A percentile compares a stretch with the other conserved stretches of the same genome.
Evolutionary conservation across 2,113 vertebrate species (phyloP).

Genomic region (Tauraco erythrolophus): DNA sequence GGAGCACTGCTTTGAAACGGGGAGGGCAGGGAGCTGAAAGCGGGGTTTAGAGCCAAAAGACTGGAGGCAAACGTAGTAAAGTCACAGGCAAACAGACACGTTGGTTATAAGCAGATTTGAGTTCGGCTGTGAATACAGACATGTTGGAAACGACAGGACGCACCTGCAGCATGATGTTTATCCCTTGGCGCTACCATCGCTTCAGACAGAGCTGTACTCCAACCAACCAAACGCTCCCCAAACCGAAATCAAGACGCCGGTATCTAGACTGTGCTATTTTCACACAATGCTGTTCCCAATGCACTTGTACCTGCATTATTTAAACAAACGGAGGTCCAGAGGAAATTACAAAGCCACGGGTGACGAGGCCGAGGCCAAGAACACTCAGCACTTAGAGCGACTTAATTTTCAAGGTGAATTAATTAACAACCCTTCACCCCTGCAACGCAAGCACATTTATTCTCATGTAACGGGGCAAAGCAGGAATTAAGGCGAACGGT

Average conservation of each 20-base stretch:
- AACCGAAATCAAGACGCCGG: fast-evolving
- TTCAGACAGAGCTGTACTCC: not conserved
- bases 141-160: fast-evolving
- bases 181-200: fast-evolving
- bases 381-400: not conserved
- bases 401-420: not conserved
- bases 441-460: fast-evolving
- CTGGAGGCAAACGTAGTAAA: not conserved
- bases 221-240: fast-evolving
- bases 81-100: not conserved
- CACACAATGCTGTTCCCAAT: fast-evolving
- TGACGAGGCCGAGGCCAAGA: not conserved
- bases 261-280: not conserved
- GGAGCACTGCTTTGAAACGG: not conserved
- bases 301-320: not conserved
- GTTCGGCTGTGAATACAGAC: not conserved
- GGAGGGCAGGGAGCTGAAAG: not conserved
- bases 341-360: constrained; percentile 27
- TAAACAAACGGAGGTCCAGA: not conserved
- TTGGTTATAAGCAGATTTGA: not conserved
- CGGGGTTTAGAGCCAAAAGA: not conserved
- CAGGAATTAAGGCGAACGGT: fast-evolving
- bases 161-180: fast-evolving
- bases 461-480: not conserved
- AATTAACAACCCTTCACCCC: not conserved